Evolutionary conservation across 2,113 vertebrate genomes (phyloP), one percentile per base, ranked within the genome.

Genomic region (Cyanistes caeruleus): DNA sequence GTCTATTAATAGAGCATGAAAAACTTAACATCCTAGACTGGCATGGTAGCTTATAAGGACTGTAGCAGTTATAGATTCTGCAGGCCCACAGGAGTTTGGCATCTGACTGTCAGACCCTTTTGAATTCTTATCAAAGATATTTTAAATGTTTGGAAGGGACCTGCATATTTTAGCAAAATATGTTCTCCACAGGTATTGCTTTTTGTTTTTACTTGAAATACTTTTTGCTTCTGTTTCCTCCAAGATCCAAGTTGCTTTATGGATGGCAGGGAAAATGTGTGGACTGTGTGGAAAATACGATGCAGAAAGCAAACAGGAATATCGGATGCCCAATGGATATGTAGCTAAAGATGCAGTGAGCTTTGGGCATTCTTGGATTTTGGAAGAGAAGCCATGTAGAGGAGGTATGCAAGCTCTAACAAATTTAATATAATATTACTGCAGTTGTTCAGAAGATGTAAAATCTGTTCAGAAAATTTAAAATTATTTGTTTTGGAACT

Each of bases 281-380:
- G 98, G 98, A 92, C 88, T 99, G 28, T 99, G 98, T 97, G 98
- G 98, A 94, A 98, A 88, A 68, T 98, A 97, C 20, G 97, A 98
- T 22, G 98, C 98, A 33, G 98, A 98, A 95, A 53, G 91, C 31
- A 95, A 93, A 76, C 87, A 97, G 84, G 98, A 98, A 58, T 98
- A 94, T 76, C 87, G 75, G 53, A 98, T 97, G 93, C 98, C 98
- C 48, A 98, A 94, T 2, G 93, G 97, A 65, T 97, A 93, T n/a
- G 2, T 95, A 72, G 92, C 97, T 65, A 98, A 97, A 93, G 95
- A 96, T 73, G 74, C 96, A 28, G 76, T 93, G 72, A 98, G 97
- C 90, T 99, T 97, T 67, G 96, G 95, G 24, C 97, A 98, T 84
- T 98, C 98, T 65, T 99, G 98, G 98, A 97, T 98, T 79, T 74